Base-by-base conservation (phyloP, 2,113 vertebrate genomes). In the Esox niger region DNA sequence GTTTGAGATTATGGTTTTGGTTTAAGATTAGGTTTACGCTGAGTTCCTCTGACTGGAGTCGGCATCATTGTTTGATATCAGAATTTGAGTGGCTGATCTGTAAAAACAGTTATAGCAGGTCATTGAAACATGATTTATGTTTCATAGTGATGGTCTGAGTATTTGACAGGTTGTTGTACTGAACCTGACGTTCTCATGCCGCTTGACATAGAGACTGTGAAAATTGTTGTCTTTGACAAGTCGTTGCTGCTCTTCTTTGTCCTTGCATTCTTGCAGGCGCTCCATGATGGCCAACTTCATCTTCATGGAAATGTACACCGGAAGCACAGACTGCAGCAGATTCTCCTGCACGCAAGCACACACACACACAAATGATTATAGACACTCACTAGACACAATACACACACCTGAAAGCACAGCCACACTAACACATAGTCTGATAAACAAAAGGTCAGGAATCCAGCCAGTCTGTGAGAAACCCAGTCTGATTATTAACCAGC, bases 231-330 rank as follows among this genome's bases (percentile, higher is more conserved):
- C 97, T 0, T 94, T 95, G 73, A 93, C 86, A 54, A 94, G 89
- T 23, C 90, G 92, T 54, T 92, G 91, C 47, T 88, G 91, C 54
- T 89, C 90, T 58, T 90, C 90, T 72, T 90, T 95, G 79, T 98
- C 95, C 35, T 95, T 94, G 0, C 90, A 94, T 77, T 98, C 96
- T 79, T 95, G 95, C 30, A 99, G 86, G 61, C 96, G 88, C 66
- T 99, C 96, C 62, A 98, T 98, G 86, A 99, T 98, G 59, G 96
- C 90, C 75, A 98, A 79, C 84, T 98, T 99, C 97, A 99, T 99
- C 90, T 96, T 97, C 97, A 99, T 98, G 73, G 97, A 98, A 70
- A 99, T 99, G 79, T 98, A 96, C 38, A 95, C 97, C 0, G 97
- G 97, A 49, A 99, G 87, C 72, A 99, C 96, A 0, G 97, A 99